These are phyloP conservation scores for Colius striatus DNA, from an alignment of 2,113 vertebrate species.

Conservation along the genomic window DNA sequence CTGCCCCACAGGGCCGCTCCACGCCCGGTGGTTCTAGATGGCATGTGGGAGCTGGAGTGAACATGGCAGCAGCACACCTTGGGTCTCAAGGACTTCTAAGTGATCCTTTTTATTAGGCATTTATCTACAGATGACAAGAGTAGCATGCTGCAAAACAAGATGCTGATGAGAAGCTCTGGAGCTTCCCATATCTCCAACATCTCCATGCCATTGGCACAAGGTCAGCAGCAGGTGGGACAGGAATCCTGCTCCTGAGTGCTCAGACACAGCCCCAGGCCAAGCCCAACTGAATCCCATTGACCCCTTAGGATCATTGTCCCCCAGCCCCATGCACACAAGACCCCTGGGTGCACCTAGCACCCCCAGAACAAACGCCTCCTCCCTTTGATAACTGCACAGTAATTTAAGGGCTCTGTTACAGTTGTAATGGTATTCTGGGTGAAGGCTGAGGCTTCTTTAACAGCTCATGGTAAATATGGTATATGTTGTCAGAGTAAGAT, in stretches of 20 bases:
- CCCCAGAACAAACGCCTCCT: neutral
- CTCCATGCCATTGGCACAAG: fast-evolving
- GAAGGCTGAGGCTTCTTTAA: neutral
- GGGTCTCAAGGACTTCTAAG: fast-evolving
- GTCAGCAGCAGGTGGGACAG: fast-evolving
- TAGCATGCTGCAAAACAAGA: fast-evolving
- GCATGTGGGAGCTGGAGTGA: fast-evolving
- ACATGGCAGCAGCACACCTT: fast-evolving
- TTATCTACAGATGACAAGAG: neutral
- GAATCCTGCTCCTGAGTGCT: fast-evolving
- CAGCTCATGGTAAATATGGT: constrained; percentile 35
- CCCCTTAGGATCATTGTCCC: too few relatives aligned
- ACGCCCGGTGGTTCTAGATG: fast-evolving
- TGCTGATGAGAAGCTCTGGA: fast-evolving
- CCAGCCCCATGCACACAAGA: fast-evolving
- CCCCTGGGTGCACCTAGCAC: fast-evolving
- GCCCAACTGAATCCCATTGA: too few relatives aligned
- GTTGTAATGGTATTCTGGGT: neutral
- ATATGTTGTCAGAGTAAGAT: constrained; percentile 45
- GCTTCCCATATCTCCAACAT: fast-evolving
- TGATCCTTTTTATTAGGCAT: fast-evolving
- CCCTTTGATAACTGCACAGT: neutral
- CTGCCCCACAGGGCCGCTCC: too few relatives aligned
- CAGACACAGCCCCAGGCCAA: neutral
- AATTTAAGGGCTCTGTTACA: neutral